Evolutionary conservation across 35 echinoderm and acorn worm genomes (phyloP).

Genomic region (Apostichopus japonicus): DNA sequence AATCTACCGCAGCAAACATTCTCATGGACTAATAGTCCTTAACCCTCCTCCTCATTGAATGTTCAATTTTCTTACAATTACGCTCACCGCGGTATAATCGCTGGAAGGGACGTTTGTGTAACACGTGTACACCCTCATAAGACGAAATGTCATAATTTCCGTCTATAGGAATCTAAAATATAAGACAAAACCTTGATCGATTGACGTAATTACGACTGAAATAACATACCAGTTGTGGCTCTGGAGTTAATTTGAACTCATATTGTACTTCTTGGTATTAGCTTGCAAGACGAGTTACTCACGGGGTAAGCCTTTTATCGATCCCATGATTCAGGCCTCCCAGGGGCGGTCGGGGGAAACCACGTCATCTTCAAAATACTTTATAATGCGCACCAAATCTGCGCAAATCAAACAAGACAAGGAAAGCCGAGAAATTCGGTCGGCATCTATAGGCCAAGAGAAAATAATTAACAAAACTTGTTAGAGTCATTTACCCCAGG

Average conservation of each 20-base stretch:
- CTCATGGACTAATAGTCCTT: background rate
- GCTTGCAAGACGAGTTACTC: slow-evolving; percentile 12
- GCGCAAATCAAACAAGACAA: slow-evolving; percentile 37
- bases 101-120: slow-evolving; percentile 9
- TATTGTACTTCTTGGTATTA: slow-evolving; percentile 41
- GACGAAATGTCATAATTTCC: slow-evolving; percentile 35
- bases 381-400: slow-evolving; percentile 42
- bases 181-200: background rate
- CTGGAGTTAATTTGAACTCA: slow-evolving; percentile 35
- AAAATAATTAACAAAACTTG: background rate
- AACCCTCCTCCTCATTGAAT: background rate
- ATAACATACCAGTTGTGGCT: slow-evolving; percentile 46
- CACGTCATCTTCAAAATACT: slow-evolving; percentile 34
- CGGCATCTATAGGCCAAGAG: background rate
- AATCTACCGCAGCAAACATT: background rate
- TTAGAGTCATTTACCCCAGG: background rate
- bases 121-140: slow-evolving; percentile 32
- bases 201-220: slow-evolving; percentile 42
- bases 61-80: slow-evolving; percentile 18
- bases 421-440: background rate
- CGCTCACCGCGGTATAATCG: background rate
- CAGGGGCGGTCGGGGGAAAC: slow-evolving; percentile 34
- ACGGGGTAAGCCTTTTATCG: slow-evolving; percentile 24
- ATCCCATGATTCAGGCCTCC: slow-evolving; percentile 28
- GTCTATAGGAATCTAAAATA: background rate